These are phyloP conservation scores for Psammodynastes pulverulentus DNA, from an alignment of 2,113 vertebrate genomes.

Conservation along the genomic window DNA sequence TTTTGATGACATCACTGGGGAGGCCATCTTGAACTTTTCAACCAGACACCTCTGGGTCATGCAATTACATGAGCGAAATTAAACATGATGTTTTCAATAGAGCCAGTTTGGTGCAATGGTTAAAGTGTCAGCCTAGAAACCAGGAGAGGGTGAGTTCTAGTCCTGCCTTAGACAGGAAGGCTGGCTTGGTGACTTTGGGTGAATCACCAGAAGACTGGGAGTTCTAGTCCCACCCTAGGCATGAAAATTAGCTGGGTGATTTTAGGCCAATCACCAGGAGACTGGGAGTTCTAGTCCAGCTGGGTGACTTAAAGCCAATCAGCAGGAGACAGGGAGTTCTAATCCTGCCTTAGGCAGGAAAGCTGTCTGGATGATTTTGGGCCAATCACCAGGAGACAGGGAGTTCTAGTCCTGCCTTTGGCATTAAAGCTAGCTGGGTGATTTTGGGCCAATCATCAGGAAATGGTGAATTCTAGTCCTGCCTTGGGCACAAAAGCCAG, in stretches of 20 bases:
- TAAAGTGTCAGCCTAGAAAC: neutral
- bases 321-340: neutral
- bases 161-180: too few species aligned
- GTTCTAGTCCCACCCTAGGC: too few species aligned
- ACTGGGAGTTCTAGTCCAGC: neutral
- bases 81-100: neutral
- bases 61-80: neutral
- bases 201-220: rapidly evolving
- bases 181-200: too few species aligned
- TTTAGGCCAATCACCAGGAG: neutral
- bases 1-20: neutral
- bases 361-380: too few species aligned
- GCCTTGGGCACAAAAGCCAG: too few species aligned
- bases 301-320: neutral
- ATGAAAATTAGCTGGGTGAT: neutral
- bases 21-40: neutral
- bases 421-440: too few species aligned
- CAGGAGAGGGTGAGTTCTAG: too few species aligned
- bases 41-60: neutral
- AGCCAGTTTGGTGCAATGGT: too few species aligned
- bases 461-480: rapidly evolving
- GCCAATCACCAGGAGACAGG: too few species aligned
- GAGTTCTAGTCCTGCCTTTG: too few species aligned
- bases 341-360: too few species aligned
- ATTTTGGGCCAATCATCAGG: too few species aligned